Base-by-base conservation (phyloP, 1,140 invertebrate species). In the Triops cancriformis region DNA sequence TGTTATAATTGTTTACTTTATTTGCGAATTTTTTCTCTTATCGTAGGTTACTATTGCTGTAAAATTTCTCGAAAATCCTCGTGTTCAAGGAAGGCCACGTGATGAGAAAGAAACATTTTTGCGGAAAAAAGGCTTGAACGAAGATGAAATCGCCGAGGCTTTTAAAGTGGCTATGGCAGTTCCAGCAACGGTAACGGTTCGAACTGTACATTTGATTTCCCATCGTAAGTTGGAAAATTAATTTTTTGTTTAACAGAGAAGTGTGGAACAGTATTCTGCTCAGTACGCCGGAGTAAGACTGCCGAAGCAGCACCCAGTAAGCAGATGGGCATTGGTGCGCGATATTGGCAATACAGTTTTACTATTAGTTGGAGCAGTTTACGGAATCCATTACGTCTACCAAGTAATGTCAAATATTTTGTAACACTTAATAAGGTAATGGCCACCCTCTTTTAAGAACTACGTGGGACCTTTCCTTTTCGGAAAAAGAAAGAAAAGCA, bases 1-100 rank as follows among this genome's bases (percentile, higher is more conserved):
- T 74, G 42, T 14, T 45, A 31, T 76, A 12, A 43, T 43, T 31
- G 6, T 31, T 76, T 18, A 77, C 11, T 74, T 12, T 73, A 26
- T 12, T 74, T 73, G 1, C 11, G 7, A 42, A 27, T 79, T 80
- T n/a, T n/a, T n/a, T n/a, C 80, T 80, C 80, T 75, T 83, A 81
- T 82, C 84, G 9, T 84, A 93, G 93, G 89, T 96, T 76, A 89
- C 88, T 77, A 94, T 93, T 31, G 94, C 94, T 42, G 89, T 95
- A 11, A 93, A 92, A 81, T 96, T 96, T 86, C 84, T 96, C 43
- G 89, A 91, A 83, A 94, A 95, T 86, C 91, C 91, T 41, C 93
- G 91, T 84, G 92, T 96, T 4, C 87, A 88, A 72, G 84, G 87
- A 76, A 93, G 90, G 83, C 89, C 93, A 0, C 81, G 92, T 43